A percentile compares a stretch with the other conserved stretches of the same genome.
Conservation (phyloP, 2,797 vertebrate genomes). For the Eutrigla gurnardus region DNA sequence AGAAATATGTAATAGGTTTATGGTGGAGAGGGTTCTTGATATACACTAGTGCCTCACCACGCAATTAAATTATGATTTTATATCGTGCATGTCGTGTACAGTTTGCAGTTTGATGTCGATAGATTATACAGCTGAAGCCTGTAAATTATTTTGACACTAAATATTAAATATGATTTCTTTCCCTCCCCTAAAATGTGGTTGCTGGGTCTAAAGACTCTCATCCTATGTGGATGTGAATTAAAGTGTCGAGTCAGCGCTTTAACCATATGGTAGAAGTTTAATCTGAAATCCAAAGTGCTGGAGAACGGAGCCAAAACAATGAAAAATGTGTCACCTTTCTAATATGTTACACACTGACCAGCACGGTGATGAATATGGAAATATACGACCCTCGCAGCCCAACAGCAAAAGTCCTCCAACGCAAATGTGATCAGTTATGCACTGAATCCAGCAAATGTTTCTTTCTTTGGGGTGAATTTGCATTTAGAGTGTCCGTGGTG, state of each 20-base stretch:
- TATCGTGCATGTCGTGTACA: not conserved
- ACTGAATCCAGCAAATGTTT: slow-evolving; percentile 39
- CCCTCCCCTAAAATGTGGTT: not conserved
- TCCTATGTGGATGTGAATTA: not conserved
- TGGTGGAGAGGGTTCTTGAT: too few relatives aligned
- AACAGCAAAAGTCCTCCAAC: slow-evolving; percentile 22
- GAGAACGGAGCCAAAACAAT: slow-evolving; percentile 32
- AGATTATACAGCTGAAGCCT: not conserved
- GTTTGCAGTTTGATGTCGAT: not conserved
- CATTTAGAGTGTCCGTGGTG: slow-evolving; percentile 57
- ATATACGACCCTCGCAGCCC: slow-evolving; percentile 27
- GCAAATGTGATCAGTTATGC: slow-evolving; percentile 52
- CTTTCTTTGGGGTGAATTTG: slow-evolving; percentile 59
- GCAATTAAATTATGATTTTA: too few relatives aligned
- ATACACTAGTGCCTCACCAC: too few relatives aligned
- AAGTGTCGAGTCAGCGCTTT: slow-evolving; percentile 41
- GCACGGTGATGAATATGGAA: slow-evolving; percentile 40
- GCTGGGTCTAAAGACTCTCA: slow-evolving; percentile 23
- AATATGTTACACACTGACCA: slow-evolving; percentile 21
- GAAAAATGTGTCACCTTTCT: slow-evolving; percentile 35
- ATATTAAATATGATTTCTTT: slow-evolving; percentile 19
- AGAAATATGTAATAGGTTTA: too few relatives aligned
- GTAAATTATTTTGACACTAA: slow-evolving; percentile 2
- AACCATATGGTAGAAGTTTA: slow-evolving; percentile 23
- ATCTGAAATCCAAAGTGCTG: slow-evolving; percentile 36